phyloP scores from a whole-genome alignment of 2,113 vertebrate genomes.

The Apeltes quadracus region DNA sequence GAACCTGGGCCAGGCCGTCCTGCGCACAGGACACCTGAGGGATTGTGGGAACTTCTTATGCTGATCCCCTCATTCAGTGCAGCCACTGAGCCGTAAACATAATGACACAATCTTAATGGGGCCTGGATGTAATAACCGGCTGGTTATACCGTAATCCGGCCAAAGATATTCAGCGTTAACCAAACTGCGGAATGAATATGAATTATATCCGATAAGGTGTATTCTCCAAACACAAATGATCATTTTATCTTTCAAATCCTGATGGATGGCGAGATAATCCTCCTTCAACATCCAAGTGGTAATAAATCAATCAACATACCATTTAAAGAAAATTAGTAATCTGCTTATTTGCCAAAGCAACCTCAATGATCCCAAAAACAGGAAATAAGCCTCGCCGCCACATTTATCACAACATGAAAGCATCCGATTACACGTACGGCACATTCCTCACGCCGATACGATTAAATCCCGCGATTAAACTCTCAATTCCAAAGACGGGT shows the following conservation, averaged over 20 bases:
- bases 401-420: constrained; percentile 52
- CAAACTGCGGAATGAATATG: constrained; percentile 21
- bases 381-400: constrained; percentile 25
- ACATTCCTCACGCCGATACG: constrained; percentile 52
- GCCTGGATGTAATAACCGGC: constrained; percentile 50
- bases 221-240: constrained; percentile 3
- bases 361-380: constrained; percentile 36
- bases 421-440: constrained; percentile 31
- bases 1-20: constrained; percentile 61
- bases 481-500: constrained; percentile 67
- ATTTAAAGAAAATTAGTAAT: constrained; percentile 33
- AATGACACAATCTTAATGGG: constrained; percentile 55
- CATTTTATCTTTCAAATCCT: constrained; percentile 7
- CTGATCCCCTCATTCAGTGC: constrained; percentile 66
- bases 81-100: constrained; percentile 61
- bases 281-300: constrained; percentile 1
- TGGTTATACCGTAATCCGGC: constrained; percentile 45
- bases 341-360: constrained; percentile 40
- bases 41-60: constrained; percentile 75
- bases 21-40: constrained; percentile 78
- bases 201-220: constrained; percentile 8
- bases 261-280: constrained; percentile 49
- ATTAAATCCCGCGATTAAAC: constrained; percentile 61
- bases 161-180: constrained; percentile 40
- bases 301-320: constrained; percentile 47